Conservation (phyloP, 2,797 vertebrate species). For the Enteromius unitaeniatus region DNA sequence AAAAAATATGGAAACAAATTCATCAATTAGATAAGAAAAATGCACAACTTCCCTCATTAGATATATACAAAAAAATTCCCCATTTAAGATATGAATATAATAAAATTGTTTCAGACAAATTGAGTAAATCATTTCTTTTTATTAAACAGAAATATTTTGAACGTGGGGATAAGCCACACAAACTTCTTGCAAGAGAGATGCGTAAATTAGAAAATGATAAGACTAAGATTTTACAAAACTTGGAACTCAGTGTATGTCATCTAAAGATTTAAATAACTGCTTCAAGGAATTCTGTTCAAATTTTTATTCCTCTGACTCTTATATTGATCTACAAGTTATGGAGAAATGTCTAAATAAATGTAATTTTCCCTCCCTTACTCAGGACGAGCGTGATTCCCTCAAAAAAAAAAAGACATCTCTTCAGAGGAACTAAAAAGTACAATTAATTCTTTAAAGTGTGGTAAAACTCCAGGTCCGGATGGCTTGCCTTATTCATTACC, state of each 20-base stretch:
- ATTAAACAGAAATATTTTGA: constrained; percentile 13
- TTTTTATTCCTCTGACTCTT: not conserved
- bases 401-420: no score
- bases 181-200: constrained; percentile 16
- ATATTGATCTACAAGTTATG: not conserved
- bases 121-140: not conserved
- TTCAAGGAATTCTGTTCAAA: not conserved
- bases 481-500: no score
- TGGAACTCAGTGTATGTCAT: no score
- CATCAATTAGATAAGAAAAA: not conserved
- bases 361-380: not conserved
- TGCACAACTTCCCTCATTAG: not conserved
- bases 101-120: not conserved
- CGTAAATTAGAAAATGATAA: constrained; percentile 3
- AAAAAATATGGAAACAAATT: constrained; percentile 13
- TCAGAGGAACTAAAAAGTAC: no score
- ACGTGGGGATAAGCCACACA: constrained; percentile 16
- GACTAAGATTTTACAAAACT: not conserved
- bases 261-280: not conserved
- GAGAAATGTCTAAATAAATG: not conserved
- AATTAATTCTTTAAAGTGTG: no score
- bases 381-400: not conserved
- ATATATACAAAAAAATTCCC: not conserved
- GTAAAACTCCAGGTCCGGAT: no score
- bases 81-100: constrained; percentile 3